These are phyloP conservation scores for Pachycephus smyrnensis DNA, from an alignment of 2,888 invertebrate genomes.

Conservation along the genomic window DNA sequence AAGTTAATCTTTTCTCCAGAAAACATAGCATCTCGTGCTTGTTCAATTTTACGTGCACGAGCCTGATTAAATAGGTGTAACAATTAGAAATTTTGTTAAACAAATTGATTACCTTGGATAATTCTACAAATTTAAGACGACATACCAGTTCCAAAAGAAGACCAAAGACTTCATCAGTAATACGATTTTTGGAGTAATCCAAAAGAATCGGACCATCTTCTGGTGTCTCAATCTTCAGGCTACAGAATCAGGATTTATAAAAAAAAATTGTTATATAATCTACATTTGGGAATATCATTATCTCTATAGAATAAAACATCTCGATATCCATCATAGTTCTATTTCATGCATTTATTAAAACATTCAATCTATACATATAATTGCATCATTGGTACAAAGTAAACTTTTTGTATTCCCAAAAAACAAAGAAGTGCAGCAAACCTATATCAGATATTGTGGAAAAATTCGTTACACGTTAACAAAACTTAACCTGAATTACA, in stretches of 20 bases:
- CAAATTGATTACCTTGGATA: neutral
- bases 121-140: neutral
- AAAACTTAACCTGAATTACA: neutral
- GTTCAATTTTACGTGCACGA: constrained; percentile 82
- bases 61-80: constrained; percentile 65
- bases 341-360: neutral
- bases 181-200: constrained; percentile 97
- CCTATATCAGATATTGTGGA: neutral
- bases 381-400: neutral
- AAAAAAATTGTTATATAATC: neutral
- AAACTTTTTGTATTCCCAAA: neutral
- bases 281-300: neutral
- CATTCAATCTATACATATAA: neutral
- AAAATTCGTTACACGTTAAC: neutral
- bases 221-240: constrained; percentile 81
- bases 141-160: constrained; percentile 84
- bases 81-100: neutral
- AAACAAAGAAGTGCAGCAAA: neutral
- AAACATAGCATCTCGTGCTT: constrained; percentile 92
- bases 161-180: constrained; percentile 81
- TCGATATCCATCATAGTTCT: constrained; percentile 9
- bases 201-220: constrained; percentile 91
- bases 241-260: constrained; percentile 58
- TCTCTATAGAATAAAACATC: constrained; percentile 5
- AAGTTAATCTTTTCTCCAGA: constrained; percentile 96